Evolutionary conservation across 2,797 vertebrate genomes (phyloP), one percentile per base, ranked within the genome.

Genomic region (Pampus argenteus): DNA sequence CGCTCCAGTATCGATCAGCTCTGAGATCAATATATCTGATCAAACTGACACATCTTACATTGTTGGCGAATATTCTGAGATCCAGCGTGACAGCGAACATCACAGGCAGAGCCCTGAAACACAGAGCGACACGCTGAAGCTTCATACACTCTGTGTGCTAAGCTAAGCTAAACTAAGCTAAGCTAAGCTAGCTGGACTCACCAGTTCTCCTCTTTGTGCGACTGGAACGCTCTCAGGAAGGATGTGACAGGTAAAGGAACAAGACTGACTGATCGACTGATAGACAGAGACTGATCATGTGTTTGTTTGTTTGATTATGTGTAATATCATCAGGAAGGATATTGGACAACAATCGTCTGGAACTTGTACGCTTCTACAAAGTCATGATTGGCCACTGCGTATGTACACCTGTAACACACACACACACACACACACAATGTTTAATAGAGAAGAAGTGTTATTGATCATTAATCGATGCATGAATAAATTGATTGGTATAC

Each of bases 201-300:
- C 98, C 98, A 99, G 89, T 99, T 99, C 89, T 99, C 98, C 76
- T 99, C 98, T 86, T 98, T 99, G 81, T 99, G 98, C 5, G 96
- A 96, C 88, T 99, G 98, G 88, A 99, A 98, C 0, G 96, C 97
- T 79, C 94, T 93, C 78, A 99, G 84, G 89, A 99, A 99, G 1
- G 98, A 98, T 23, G 95, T 99, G 59, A 0, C 10, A 2, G 2
- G 68, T 96, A 91, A 93, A 98, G 93, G 95, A 92, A 44, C 8
- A 1, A 6, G 9, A 64, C 31, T 14, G 26, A 76, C 34, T 18
- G 50, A 42, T 14, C 1, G 29, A 23, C 17, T 23, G 40, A 44
- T 44, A 8, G 9, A 51, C 25, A 25, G 40, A 42, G 6, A 42
- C 17, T 42, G 40, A 42, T 17, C 14, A 17, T 42, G 14, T 17